These are phyloP conservation scores for Pungitius pungitius DNA, from an alignment of 2,113 vertebrate genomes.

Conservation along the genomic window DNA sequence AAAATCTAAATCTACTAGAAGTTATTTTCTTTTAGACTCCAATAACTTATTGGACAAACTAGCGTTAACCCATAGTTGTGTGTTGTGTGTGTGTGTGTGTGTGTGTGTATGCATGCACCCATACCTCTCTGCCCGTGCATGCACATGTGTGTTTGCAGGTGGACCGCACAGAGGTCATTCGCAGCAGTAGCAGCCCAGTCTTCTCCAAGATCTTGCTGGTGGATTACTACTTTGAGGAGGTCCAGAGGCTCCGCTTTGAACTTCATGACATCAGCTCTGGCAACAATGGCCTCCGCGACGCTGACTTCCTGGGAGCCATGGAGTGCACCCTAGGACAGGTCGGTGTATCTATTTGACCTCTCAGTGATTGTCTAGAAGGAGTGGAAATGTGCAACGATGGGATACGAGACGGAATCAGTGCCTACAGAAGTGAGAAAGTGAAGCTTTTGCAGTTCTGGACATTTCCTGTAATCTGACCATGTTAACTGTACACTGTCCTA, in stretches of 20 bases:
- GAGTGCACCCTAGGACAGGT: conserved; percentile 98
- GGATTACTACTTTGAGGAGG: conserved; percentile 98
- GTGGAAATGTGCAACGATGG: neutral
- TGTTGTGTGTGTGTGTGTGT: conserved; percentile 5
- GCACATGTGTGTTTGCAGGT: conserved; percentile 81
- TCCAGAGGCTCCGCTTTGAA: conserved; percentile 94
- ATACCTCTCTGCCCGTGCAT: neutral
- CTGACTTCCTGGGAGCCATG: conserved; percentile 94
- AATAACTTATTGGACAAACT: neutral
- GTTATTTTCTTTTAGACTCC: neutral
- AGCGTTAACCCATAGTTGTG: neutral
- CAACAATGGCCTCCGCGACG: conserved; percentile 95
- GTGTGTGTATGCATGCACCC: neutral
- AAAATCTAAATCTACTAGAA: neutral
- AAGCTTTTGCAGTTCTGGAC: neutral
- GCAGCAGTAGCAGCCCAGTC: conserved; percentile 91
- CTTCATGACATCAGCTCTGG: conserved; percentile 96
- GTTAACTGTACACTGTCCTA: neutral
- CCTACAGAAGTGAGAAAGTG: neutral
- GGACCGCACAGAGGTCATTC: conserved; percentile 96
- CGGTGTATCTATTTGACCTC: conserved; percentile 35
- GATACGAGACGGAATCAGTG: neutral
- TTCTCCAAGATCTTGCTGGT: conserved; percentile 97
- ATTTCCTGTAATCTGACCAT: neutral
- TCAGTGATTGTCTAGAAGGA: neutral